These are phyloP conservation scores for Galeopterus variegatus DNA, from an alignment of 2,113 vertebrate species.

Conservation along the genomic window DNA sequence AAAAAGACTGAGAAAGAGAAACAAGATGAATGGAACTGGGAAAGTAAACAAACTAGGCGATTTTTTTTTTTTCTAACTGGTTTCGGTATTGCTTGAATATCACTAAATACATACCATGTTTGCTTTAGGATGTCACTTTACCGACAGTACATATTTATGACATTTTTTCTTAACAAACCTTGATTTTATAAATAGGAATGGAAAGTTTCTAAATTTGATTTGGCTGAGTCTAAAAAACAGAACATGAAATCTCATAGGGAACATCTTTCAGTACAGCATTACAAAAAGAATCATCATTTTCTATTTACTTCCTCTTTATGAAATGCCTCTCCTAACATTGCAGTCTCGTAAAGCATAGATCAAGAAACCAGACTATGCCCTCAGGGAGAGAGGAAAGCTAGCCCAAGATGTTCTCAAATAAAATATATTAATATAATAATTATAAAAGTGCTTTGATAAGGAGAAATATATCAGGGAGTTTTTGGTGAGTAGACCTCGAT, in stretches of 20 bases:
- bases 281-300: conserved; percentile 74
- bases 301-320: conserved; percentile 68
- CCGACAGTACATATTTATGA: conserved; percentile 58
- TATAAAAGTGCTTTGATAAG: conserved; percentile 69
- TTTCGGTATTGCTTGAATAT: conserved; percentile 25
- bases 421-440: conserved; percentile 75
- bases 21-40: background rate
- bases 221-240: conserved; percentile 69
- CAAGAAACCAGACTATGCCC: conserved; percentile 62
- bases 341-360: conserved; percentile 68
- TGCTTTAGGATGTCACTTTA: conserved; percentile 37
- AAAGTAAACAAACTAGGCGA: background rate
- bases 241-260: conserved; percentile 57
- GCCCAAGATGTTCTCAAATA: conserved; percentile 68
- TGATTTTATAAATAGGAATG: conserved; percentile 62
- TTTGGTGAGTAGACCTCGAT: conserved; percentile 53
- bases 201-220: conserved; percentile 72
- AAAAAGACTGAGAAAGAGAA: background rate
- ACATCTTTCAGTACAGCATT: conserved; percentile 69
- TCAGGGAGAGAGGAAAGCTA: conserved; percentile 36
- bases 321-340: conserved; percentile 67
- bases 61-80: background rate
- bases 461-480: conserved; percentile 20
- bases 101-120: conserved; percentile 3
- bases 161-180: conserved; percentile 66